phyloP scores from a whole-genome alignment of 2,888 invertebrate species.

The Eurois occulta region DNA sequence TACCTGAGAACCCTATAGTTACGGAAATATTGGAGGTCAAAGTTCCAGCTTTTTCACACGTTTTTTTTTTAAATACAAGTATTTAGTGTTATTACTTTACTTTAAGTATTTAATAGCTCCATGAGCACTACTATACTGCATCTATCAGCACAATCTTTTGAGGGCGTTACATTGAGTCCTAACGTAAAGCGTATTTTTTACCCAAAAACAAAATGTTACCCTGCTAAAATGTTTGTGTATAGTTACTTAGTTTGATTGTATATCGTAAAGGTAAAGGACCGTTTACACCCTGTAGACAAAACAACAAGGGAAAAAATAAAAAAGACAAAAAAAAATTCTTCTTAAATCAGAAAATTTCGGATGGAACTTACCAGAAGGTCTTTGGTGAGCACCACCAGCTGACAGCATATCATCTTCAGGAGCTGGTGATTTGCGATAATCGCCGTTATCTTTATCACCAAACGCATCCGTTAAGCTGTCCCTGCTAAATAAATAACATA shows the following conservation, averaged over 20 bases:
- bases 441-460: constrained; percentile 92
- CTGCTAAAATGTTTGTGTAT: background rate
- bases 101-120: background rate
- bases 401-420: constrained; percentile 89
- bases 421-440: constrained; percentile 90
- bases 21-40: background rate
- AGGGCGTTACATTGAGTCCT: background rate
- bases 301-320: background rate
- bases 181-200: background rate
- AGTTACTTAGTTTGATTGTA: background rate
- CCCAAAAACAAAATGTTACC: background rate
- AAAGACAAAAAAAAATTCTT: background rate
- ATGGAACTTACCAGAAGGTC: constrained; percentile 91
- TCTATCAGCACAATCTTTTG: background rate
- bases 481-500: constrained; percentile 76
- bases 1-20: background rate
- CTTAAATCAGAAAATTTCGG: background rate
- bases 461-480: constrained; percentile 94
- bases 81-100: background rate
- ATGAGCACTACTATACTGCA: background rate
- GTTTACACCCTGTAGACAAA: background rate
- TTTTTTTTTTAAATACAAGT: background rate
- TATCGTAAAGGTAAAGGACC: background rate
- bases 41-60: background rate
- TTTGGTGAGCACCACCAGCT: constrained; percentile 89